A percentile compares a stretch with the other conserved stretches of the same genome.
These are phyloP conservation scores for Noctua comes DNA, from an alignment of 2,888 invertebrate species.

Conservation along the genomic window DNA sequence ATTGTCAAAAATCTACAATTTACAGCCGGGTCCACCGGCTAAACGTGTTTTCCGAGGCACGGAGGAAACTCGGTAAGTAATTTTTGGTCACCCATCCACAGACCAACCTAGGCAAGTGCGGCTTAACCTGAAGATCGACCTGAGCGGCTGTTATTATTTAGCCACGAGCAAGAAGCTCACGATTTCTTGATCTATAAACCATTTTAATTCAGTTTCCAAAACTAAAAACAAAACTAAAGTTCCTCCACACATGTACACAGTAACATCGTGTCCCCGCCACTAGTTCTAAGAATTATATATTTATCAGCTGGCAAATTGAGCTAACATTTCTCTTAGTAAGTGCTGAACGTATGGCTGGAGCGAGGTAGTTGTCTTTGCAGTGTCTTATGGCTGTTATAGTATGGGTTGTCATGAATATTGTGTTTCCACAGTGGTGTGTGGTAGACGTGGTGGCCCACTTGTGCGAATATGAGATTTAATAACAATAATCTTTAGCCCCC, in stretches of 20 bases:
- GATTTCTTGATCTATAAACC: too few species aligned
- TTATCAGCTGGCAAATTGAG: conserved; percentile 58
- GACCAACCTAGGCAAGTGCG: too few species aligned
- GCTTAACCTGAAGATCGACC: too few species aligned
- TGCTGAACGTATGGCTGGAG: conserved; percentile 16
- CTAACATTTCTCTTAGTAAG: conserved; percentile 56
- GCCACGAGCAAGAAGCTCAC: too few species aligned
- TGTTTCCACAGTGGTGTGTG: background rate
- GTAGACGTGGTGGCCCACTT: background rate
- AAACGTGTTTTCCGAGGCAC: too few species aligned
- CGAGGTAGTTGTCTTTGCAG: conserved; percentile 10
- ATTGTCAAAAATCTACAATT: too few species aligned
- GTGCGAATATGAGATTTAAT: background rate
- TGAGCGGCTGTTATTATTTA: too few species aligned
- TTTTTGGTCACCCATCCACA: too few species aligned
- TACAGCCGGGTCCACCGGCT: too few species aligned
- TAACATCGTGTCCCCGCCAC: conserved; percentile 30
- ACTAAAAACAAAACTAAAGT: background rate
- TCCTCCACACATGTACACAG: conserved; percentile 13
- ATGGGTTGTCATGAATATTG: background rate
- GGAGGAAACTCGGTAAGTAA: too few species aligned
- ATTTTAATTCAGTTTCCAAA: background rate
- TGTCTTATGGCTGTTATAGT: background rate
- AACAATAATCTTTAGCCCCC: background rate
- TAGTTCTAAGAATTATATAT: conserved; percentile 61